Conservation (phyloP, 2,113 vertebrate genomes). For the Coryphaenoides rupestris region DNA sequence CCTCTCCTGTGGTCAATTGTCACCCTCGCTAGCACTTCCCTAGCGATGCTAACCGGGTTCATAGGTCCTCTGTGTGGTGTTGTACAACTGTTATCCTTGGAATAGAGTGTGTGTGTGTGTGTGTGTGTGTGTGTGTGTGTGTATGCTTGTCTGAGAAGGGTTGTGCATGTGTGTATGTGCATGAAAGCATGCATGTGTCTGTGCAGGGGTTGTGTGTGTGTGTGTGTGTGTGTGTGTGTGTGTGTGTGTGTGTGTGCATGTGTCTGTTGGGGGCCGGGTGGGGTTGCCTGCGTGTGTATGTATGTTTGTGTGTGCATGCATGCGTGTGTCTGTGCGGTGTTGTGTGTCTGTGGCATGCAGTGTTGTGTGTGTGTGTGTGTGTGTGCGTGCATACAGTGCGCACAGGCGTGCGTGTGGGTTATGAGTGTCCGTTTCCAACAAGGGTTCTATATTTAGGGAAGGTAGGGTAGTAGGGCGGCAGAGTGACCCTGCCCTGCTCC, state of each 20-base stretch:
- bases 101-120: constrained; percentile 8
- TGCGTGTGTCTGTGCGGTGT: constrained; percentile 8
- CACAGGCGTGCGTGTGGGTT: constrained; percentile 23
- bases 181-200: constrained; percentile 20
- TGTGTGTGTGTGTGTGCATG: too few species aligned
- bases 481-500: constrained; percentile 27
- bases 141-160: too few species aligned
- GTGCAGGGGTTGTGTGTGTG: constrained; percentile 16
- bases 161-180: not conserved
- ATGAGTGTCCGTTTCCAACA: constrained; percentile 55
- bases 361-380: too few species aligned
- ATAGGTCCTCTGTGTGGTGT: constrained; percentile 13
- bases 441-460: constrained; percentile 63
- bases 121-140: too few species aligned
- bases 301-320: constrained; percentile 16
- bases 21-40: not conserved
- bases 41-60: constrained; percentile 4
- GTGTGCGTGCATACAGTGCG: constrained; percentile 18
- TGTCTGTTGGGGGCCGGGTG: too few species aligned
- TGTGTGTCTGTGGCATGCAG: constrained; percentile 17
- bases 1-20: not conserved
- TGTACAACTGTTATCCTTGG: constrained; percentile 40
- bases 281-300: too few species aligned
- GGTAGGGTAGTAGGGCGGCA: constrained; percentile 12
- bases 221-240: too few species aligned